phyloP scores from a whole-genome alignment of 2,113 vertebrate species.

The Atlantisia rogersi region DNA sequence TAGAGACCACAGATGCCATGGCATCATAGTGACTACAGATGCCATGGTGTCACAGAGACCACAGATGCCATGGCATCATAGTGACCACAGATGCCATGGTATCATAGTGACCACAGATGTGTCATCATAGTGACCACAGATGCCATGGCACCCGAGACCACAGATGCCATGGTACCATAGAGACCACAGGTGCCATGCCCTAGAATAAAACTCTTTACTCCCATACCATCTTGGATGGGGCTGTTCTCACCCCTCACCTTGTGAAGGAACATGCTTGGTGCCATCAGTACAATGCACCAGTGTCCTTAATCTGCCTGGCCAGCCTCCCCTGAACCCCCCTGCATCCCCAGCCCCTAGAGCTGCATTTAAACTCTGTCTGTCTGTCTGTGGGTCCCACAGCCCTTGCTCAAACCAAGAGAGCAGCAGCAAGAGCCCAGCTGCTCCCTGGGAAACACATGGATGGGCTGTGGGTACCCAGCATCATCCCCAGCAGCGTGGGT shows the following conservation, averaged over 20 bases:
- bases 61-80: too few species aligned
- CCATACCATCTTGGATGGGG: neutral
- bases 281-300: neutral
- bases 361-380: neutral
- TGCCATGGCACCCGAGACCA: neutral
- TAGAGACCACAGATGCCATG: too few species aligned
- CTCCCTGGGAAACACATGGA: neutral
- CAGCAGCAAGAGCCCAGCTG: neutral
- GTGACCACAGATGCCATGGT: too few species aligned
- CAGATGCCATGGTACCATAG: neutral
- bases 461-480: neutral
- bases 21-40: too few species aligned
- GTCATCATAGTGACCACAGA: neutral
- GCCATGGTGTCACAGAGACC: too few species aligned
- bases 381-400: neutral
- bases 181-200: neutral
- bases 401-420: neutral
- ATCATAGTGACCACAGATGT: too few species aligned
- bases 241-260: accelerated
- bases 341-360: neutral
- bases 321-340: neutral
- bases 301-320: neutral
- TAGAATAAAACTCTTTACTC: neutral
- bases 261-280: neutral
- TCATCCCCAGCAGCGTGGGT: too few species aligned